Base-by-base conservation (phyloP, 2,797 vertebrate genomes). In the Mionectes olivaceus region DNA sequence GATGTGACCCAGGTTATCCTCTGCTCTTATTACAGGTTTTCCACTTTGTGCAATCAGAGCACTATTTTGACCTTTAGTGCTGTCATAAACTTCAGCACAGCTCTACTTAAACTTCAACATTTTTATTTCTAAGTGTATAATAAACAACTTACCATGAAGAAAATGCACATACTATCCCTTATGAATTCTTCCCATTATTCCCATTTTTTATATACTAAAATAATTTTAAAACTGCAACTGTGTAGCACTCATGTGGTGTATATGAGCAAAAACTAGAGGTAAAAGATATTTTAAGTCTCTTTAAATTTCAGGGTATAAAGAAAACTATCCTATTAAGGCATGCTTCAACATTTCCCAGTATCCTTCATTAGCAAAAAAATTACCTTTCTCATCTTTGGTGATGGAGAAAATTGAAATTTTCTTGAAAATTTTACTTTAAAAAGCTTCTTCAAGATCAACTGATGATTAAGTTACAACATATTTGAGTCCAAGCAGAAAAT, bases 181-280 rank as follows among this genome's bases (percentile, higher is more conserved):
- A 43, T 19, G 5, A 74, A 35, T 77, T 77, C 27, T 80, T 73
- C 15, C 9, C 32, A 28, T 47, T 50, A 41, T 47, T 57, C 25
- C 9, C 12, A 37, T 46, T 69, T 46, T n/a, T 27, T 56, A 9
- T 69, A 39, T 15, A 21, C 5, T 49, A 22, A 75, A 94, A 65
- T 23, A 69, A 60, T 69, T 69, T 60, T 6, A 49, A 77, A 87
- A 41, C 79, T 55, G 46, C 18, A 79, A 11, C 18, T n/a, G 18
- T 1, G 0, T 41, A 59, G 22, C 2, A 4, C 11, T 76, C 11
- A 46, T 7, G 10, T 56, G n/a, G 4, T 60, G 6, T n/a, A 33
- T 61, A 70, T 50, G 24, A 83, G 33, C 10, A 65, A 80, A 83
- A 39, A 41, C 21, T 77, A 46, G 7, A 76, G 15, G 6, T 28